These are phyloP conservation scores for Rhimphoctona megacephalus DNA, from an alignment of 2,888 invertebrate genomes.

Conservation along the genomic window DNA sequence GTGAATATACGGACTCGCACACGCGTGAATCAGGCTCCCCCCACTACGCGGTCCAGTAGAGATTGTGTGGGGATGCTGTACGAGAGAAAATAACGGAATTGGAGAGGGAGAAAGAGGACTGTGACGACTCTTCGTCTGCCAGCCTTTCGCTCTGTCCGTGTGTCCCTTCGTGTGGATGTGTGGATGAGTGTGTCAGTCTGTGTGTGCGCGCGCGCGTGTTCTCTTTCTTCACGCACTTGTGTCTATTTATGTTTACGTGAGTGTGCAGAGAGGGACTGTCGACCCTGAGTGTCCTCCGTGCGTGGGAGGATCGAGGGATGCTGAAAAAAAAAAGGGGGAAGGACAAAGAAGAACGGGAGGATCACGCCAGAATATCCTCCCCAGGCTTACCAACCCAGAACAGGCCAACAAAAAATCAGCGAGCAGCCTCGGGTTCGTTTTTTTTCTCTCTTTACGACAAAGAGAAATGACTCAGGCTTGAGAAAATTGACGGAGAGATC, in stretches of 20 bases:
- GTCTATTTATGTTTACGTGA: slow-evolving; percentile 14
- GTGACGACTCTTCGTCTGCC: slow-evolving; percentile 31
- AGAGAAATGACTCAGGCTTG: slow-evolving; percentile 42
- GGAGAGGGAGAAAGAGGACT: background rate
- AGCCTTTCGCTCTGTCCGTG: background rate
- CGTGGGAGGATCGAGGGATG: slow-evolving; percentile 61
- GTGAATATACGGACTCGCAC: slow-evolving; percentile 16
- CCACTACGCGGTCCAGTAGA: slow-evolving; percentile 8
- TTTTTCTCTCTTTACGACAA: slow-evolving; percentile 17
- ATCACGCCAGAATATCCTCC: slow-evolving; percentile 26
- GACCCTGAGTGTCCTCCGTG: slow-evolving; percentile 32
- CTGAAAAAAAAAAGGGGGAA: slow-evolving; percentile 34
- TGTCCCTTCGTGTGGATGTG: background rate
- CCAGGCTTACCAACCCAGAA: slow-evolving; percentile 4
- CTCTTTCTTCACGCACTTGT: background rate
- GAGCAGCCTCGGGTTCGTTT: background rate
- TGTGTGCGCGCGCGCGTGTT: background rate
- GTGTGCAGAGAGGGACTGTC: slow-evolving; percentile 17
- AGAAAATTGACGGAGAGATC: slow-evolving; percentile 36
- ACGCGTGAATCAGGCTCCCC: slow-evolving; percentile 16
- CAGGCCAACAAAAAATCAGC: slow-evolving; percentile 7
- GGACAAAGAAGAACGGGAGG: slow-evolving; percentile 13
- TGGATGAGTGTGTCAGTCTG: background rate
- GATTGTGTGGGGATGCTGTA: slow-evolving; percentile 11
- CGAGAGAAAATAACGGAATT: background rate